A percentile compares a stretch with the other conserved stretches of the same genome.
Evolutionary conservation across 2,888 invertebrate genomes (phyloP).

Genomic region (Polydesmus complanatus): DNA sequence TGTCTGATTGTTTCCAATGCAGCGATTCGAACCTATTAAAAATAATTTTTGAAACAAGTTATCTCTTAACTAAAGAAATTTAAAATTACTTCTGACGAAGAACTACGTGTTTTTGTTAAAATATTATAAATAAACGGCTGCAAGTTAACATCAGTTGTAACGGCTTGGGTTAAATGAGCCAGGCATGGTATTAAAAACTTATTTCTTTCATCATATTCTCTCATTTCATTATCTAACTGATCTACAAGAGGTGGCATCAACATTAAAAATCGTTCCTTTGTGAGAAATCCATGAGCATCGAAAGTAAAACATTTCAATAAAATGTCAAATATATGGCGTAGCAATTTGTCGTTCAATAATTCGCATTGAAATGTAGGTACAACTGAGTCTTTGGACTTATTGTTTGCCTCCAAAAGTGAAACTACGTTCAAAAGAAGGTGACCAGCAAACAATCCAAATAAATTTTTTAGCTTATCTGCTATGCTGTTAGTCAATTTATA

Average conservation of each 20-base stretch:
- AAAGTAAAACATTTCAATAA: slow-evolving; percentile 63
- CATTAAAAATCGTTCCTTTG: slow-evolving; percentile 66
- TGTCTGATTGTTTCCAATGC: slow-evolving; percentile 58
- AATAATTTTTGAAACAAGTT: not conserved
- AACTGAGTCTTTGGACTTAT: slow-evolving; percentile 40
- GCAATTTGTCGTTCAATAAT: slow-evolving; percentile 45
- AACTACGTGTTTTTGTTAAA: slow-evolving; percentile 68
- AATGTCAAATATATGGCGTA: slow-evolving; percentile 59
- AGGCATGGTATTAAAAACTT: slow-evolving; percentile 60
- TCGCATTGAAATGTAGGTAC: slow-evolving; percentile 33
- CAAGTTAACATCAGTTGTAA: slow-evolving; percentile 74
- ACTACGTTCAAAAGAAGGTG: slow-evolving; percentile 71
- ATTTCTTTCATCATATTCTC: not conserved
- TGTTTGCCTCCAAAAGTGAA: slow-evolving; percentile 49
- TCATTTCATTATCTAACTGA: slow-evolving; percentile 39
- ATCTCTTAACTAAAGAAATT: not conserved
- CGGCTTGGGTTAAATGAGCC: slow-evolving; percentile 64
- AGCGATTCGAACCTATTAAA: slow-evolving; percentile 43
- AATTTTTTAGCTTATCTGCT: slow-evolving; percentile 64
- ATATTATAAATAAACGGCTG: slow-evolving; percentile 82
- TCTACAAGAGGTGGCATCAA: slow-evolving; percentile 77
- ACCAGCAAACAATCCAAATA: slow-evolving; percentile 80
- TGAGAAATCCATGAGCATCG: slow-evolving; percentile 69
- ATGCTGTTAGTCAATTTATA: slow-evolving; percentile 63
- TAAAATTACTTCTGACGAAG: slow-evolving; percentile 49